phyloP scores from a whole-genome alignment of 1,140 invertebrate genomes.

The Pseudomyrmex concolor region DNA sequence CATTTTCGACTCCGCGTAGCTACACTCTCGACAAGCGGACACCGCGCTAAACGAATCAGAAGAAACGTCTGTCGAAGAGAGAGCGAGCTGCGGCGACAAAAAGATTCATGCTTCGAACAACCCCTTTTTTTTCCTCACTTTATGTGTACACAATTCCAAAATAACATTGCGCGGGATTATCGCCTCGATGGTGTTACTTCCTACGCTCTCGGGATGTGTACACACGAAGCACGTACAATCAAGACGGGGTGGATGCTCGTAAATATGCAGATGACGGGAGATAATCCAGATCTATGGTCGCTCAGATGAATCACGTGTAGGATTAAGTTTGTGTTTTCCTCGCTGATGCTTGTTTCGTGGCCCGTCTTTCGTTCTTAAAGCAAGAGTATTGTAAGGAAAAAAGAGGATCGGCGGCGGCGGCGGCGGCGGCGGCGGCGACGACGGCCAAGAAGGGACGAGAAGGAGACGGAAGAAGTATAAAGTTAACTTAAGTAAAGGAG shows the following conservation, averaged over 20 bases:
- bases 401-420: slow-evolving; percentile 15
- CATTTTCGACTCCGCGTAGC: not conserved
- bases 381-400: slow-evolving; percentile 17
- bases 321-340: slow-evolving; percentile 79
- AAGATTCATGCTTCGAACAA: not conserved
- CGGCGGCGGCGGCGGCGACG: too few species aligned
- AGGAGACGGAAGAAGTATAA: slow-evolving; percentile 74
- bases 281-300: slow-evolving; percentile 80
- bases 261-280: slow-evolving; percentile 81
- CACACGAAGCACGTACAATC: slow-evolving; percentile 72
- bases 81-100: not conserved
- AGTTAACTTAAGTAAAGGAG: slow-evolving; percentile 76
- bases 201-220: slow-evolving; percentile 52
- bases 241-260: slow-evolving; percentile 74
- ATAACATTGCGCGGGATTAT: slow-evolving; percentile 52
- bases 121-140: not conserved
- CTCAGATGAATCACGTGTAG: slow-evolving; percentile 76
- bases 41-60: not conserved
- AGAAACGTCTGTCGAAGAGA: not conserved
- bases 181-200: slow-evolving; percentile 47
- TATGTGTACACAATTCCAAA: slow-evolving; percentile 35
- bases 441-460: slow-evolving; percentile 11
- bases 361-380: slow-evolving; percentile 47
- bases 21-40: not conserved
- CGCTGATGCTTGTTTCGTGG: slow-evolving; percentile 68